A percentile compares a stretch with the other conserved stretches of the same genome.
phyloP scores from a whole-genome alignment of 2,888 invertebrate species.

The Drosophila sordidula region DNA sequence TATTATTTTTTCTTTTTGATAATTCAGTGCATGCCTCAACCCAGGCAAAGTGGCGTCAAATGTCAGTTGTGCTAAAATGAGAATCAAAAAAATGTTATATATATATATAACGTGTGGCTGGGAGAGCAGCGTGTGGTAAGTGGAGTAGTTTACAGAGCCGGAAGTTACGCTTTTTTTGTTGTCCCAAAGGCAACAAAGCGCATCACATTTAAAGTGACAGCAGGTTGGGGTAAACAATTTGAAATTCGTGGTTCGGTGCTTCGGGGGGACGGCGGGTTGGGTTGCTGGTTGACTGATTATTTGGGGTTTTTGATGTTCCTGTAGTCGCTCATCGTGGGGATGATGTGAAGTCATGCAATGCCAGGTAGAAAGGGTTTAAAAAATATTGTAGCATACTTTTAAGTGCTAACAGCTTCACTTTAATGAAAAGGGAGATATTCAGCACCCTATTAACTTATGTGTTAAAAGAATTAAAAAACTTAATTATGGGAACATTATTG shows the following conservation, averaged over 20 bases:
- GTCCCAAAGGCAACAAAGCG: constrained; percentile 67
- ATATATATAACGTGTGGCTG: neutral
- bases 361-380: constrained; percentile 2
- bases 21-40: constrained; percentile 8
- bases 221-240: constrained; percentile 28
- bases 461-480: neutral
- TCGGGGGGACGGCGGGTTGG: neutral
- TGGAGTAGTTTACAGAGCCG: constrained; percentile 43
- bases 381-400: constrained; percentile 3
- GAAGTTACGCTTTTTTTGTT: constrained; percentile 52
- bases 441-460: too few relatives aligned
- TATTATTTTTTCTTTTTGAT: constrained; percentile 4
- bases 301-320: constrained; percentile 16
- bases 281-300: constrained; percentile 20
- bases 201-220: constrained; percentile 65
- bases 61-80: constrained; percentile 75
- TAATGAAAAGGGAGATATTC: too few relatives aligned
- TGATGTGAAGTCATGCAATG: constrained; percentile 32
- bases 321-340: neutral
- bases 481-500: neutral
- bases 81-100: constrained; percentile 46
- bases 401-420: neutral
- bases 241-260: neutral
- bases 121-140: neutral
- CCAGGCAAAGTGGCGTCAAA: constrained; percentile 71